phyloP scores from a whole-genome alignment of 2,797 vertebrate genomes.

The Fundulus diaphanus region DNA sequence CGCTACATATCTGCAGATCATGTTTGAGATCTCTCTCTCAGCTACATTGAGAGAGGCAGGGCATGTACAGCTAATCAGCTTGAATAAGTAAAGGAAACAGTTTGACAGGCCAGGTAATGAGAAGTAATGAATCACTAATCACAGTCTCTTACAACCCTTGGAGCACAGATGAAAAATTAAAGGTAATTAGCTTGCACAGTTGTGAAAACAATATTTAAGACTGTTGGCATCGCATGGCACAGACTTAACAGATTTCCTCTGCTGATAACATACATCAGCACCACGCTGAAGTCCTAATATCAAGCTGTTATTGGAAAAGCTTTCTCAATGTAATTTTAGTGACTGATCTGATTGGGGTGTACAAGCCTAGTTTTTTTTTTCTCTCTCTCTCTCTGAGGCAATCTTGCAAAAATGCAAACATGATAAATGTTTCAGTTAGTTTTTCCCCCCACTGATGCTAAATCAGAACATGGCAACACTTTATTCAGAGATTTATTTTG shows the following conservation, averaged over 20 bases:
- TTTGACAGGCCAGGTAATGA: constrained; percentile 82
- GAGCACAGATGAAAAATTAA: constrained; percentile 83
- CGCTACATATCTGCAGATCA: constrained; percentile 48
- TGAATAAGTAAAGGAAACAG: constrained; percentile 83
- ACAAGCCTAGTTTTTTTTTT: constrained; percentile 44
- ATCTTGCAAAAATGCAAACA: constrained; percentile 52
- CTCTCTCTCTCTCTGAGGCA: constrained; percentile 38
- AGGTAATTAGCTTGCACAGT: constrained; percentile 82
- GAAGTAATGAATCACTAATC: constrained; percentile 84
- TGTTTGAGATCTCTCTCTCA: constrained; percentile 69
- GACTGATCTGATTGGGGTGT: constrained; percentile 68
- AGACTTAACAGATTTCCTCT: constrained; percentile 73
- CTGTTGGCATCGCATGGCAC: constrained; percentile 74
- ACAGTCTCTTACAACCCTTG: constrained; percentile 77
- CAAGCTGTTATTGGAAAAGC: constrained; percentile 72
- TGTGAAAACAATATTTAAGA: constrained; percentile 83
- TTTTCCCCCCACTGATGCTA: constrained; percentile 29
- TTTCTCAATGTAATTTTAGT: constrained; percentile 68
- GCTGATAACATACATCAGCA: constrained; percentile 71
- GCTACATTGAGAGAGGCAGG: constrained; percentile 68
- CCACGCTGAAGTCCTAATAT: constrained; percentile 62
- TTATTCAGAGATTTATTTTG: constrained; percentile 27
- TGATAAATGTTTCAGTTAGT: constrained; percentile 58
- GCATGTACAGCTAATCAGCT: constrained; percentile 78
- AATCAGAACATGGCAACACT: constrained; percentile 48